Conservation (phyloP, 2,888 invertebrate species). For the Morpho achilles region DNA sequence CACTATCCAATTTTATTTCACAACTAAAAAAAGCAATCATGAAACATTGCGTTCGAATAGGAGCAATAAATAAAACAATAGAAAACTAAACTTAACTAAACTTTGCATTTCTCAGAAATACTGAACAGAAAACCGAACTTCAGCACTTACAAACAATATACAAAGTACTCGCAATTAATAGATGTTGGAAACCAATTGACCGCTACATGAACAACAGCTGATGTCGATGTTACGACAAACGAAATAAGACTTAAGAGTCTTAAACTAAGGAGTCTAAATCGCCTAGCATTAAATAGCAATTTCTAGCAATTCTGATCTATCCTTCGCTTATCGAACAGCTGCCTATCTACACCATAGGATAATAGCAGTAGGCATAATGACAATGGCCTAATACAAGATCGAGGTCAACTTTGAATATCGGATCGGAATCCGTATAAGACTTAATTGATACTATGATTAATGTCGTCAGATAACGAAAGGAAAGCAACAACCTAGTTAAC, state of each 20-base stretch:
- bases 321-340: constrained; percentile 58
- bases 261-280: constrained; percentile 39
- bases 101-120: background rate
- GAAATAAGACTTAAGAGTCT: constrained; percentile 40
- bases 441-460: constrained; percentile 56
- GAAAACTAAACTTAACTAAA: no score
- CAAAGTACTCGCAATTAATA: constrained; percentile 55
- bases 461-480: constrained; percentile 13
- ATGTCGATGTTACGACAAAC: constrained; percentile 32
- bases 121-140: constrained; percentile 33
- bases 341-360: constrained; percentile 53
- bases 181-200: constrained; percentile 50
- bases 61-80: no score
- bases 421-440: constrained; percentile 59
- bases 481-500: no score
- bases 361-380: constrained; percentile 63
- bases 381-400: constrained; percentile 63
- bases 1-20: no score
- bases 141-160: constrained; percentile 43
- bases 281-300: constrained; percentile 29
- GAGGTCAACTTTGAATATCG: constrained; percentile 66
- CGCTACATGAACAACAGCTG: constrained; percentile 34
- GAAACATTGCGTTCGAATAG: no score
- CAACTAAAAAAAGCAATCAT: no score
- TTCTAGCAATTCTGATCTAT: constrained; percentile 42